Percentiles rank a stretch among this genome's conserved stretches.
Conservation (phyloP, 2,888 invertebrate genomes). For the Drepanosiphum platanoidis region DNA sequence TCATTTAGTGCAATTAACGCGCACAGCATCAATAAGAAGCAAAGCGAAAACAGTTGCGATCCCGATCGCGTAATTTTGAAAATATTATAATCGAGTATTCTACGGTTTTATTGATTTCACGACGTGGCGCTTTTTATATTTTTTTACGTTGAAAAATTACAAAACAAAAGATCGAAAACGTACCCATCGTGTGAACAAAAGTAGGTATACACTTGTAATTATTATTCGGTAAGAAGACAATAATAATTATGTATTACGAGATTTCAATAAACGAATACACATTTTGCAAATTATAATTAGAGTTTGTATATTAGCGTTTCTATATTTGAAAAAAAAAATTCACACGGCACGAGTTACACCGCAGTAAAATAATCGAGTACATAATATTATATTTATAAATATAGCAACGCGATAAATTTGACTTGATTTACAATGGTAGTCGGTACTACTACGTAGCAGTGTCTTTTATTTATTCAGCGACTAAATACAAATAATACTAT, state of each 20-base stretch:
- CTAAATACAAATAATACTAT: no score
- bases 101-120: no score
- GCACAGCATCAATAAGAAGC: no score
- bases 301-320: not conserved
- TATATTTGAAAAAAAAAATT: not conserved
- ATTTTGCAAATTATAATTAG: not conserved
- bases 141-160: no score
- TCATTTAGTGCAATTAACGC: no score
- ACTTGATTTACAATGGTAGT: not conserved
- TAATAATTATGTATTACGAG: not conserved
- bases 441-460: not conserved
- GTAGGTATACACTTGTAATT: not conserved
- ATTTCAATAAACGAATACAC: not conserved
- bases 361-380: not conserved
- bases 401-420: not conserved
- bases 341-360: not conserved
- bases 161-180: no score
- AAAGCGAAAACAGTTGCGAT: no score
- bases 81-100: no score
- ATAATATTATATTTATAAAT: not conserved
- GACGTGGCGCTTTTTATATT: no score
- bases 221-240: not conserved
- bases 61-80: no score
- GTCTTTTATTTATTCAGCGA: no score
- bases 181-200: no score